Evolutionary conservation across 2,888 invertebrate species (phyloP).

Genomic region (Campoplex nolae): DNA sequence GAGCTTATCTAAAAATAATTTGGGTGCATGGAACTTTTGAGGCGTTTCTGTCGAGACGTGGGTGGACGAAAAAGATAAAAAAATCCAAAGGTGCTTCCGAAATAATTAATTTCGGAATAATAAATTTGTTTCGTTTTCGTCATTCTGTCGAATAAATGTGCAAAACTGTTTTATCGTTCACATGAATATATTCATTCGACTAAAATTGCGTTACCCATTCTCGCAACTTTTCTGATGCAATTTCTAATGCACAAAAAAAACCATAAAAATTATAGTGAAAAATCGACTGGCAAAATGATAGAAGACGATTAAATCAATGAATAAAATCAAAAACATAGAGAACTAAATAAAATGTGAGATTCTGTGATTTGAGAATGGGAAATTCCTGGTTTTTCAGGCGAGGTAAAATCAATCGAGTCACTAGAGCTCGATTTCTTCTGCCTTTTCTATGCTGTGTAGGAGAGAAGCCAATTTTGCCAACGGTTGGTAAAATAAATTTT

Average conservation of each 20-base stretch:
- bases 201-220: too few species aligned
- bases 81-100: conserved; percentile 35
- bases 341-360: background rate
- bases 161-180: too few species aligned
- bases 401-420: background rate
- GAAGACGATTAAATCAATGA: background rate
- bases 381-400: background rate
- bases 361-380: background rate
- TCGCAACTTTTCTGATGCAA: too few species aligned
- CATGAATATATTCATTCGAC: too few species aligned
- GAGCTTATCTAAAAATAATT: conserved; percentile 40
- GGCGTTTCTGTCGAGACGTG: conserved; percentile 2
- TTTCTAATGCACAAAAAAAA: too few species aligned
- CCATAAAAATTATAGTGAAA: background rate
- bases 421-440: background rate
- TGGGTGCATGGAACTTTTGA: conserved; percentile 29
- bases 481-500: background rate
- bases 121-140: background rate
- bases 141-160: background rate
- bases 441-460: background rate
- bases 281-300: background rate
- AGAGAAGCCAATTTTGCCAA: background rate
- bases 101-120: background rate
- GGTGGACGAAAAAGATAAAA: conserved; percentile 33
- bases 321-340: background rate